Evolutionary conservation across 2,797 vertebrate species (phyloP).

Genomic region (Neosilurus hyrtlii): DNA sequence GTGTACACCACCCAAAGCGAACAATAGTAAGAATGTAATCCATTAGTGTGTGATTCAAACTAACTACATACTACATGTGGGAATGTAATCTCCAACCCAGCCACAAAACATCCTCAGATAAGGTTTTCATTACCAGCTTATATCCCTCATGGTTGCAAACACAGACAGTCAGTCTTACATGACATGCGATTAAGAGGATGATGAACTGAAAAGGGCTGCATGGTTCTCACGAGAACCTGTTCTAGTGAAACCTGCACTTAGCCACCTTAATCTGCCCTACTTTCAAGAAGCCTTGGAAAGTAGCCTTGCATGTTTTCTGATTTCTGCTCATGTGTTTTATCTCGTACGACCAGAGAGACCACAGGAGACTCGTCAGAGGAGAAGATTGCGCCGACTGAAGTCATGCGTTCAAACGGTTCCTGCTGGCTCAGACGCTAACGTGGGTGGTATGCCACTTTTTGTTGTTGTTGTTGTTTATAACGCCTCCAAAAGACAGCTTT

Average conservation of each 20-base stretch:
- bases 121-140: background rate
- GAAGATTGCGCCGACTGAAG: slow-evolving; percentile 67
- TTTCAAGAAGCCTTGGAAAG: slow-evolving; percentile 45
- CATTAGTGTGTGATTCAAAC: background rate
- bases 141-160: background rate
- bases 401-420: slow-evolving; percentile 65
- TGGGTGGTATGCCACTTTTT: slow-evolving; percentile 65
- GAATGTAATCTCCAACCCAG: background rate
- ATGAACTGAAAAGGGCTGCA: background rate
- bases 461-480: slow-evolving; percentile 59
- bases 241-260: slow-evolving; percentile 39
- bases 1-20: background rate
- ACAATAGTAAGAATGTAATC: background rate
- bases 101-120: background rate
- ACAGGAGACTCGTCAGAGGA: slow-evolving; percentile 70
- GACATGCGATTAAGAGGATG: slow-evolving; percentile 12
- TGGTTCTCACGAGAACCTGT: slow-evolving; percentile 35
- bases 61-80: background rate
- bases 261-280: slow-evolving; percentile 49
- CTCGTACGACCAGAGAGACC: slow-evolving; percentile 69
- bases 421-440: slow-evolving; percentile 56
- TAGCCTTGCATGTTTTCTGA: slow-evolving; percentile 38
- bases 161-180: background rate
- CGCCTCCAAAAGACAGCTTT: slow-evolving; percentile 75
- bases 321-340: slow-evolving; percentile 65